Evolutionary conservation across 2,113 vertebrate genomes (phyloP), one percentile per base, ranked within the genome.

Genomic region (Xyliphius kryptos): DNA sequence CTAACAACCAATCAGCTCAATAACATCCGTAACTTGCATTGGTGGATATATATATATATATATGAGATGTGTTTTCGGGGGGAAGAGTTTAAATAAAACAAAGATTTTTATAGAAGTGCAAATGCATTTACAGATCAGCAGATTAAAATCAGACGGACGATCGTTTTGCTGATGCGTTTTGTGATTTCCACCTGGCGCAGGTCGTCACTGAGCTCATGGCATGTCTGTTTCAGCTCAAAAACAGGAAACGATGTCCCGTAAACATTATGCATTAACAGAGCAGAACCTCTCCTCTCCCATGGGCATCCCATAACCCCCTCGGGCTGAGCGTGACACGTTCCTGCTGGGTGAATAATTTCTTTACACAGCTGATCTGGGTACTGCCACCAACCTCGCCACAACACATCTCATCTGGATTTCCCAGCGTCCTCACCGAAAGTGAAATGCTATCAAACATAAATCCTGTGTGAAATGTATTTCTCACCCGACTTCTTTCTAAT

Each of bases 301-400:
- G 41, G 47, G 16, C 14, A 20, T 19, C 46, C 20, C 60, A 49
- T 37, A 38, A 5, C 37, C 44, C 22, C 61, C 56, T 64, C 65
- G 60, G 60, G 57, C 20, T 37, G 60, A 53, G 64, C 44, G 61
- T 68, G 60, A 63, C 65, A 71, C 59, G 58, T 40, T 19, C 56
- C 70, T 64, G 60, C 65, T 60, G 70, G 56, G 61, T 68, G 70
- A 63, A 57, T 68, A 56, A 63, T 60, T 54, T 44, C 65, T 50
- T 44, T 43, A 60, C 44, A 56, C 52, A 20, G 46, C 37, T 50
- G 47, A 40, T 46, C 56, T 36, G 37, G 49, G 48, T 56, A 20
- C 6, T 61, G 53, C 57, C 59, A 52, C 57, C 67, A 59, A 55
- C 9, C 50, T 40, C 26, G 26, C 26, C 19, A 67, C 20, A 9